Evolutionary conservation across 2,888 invertebrate genomes (phyloP), one percentile per base, ranked within the genome.

Genomic region (Aphrophora alni): DNA sequence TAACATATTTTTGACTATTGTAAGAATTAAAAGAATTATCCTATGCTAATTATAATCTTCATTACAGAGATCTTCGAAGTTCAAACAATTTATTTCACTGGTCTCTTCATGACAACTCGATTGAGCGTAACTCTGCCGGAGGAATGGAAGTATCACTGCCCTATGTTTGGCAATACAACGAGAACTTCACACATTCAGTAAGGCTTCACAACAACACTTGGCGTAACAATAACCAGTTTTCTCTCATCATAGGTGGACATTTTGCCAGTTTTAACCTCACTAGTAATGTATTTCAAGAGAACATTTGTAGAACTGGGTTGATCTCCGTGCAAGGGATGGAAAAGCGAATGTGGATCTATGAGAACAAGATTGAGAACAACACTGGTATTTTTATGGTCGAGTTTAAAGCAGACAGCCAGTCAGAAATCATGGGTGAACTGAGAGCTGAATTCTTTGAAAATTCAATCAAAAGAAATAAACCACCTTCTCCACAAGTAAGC

Each of bases 31-130:
- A n/a, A n/a, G n/a, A n/a, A n/a, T n/a, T n/a, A n/a, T n/a, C n/a
- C n/a, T n/a, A n/a, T n/a, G n/a, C 33, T 5, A 70, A 70, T 33
- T 28, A 72, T 17, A 51, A 73, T 80, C n/a, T 75, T 26, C 78
- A 68, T 81, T 84, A 28, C 85, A 93, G 97, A 86, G 98, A 99
- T 88, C 92, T 99, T 85, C 93, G 98, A 84, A 95, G 97, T 83
- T 98, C 98, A 0, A 99, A 99, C 87, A 99, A 99, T 89, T 91
- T 99, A 0, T 99, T 98, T 90, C 97, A 98, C 87, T 99, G 99
- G 92, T 91, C 95, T 28, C 88, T 98, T 74, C 95, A 95, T 87
- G 95, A 97, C 86, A 95, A 95, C 82, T 93, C 94, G 0, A 92
- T 99, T 82, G 95, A 96, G 87, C 91, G 95, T 83, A 99, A 98